phyloP scores from a whole-genome alignment of 2,797 vertebrate species.

The Peromyscus aztecus region DNA sequence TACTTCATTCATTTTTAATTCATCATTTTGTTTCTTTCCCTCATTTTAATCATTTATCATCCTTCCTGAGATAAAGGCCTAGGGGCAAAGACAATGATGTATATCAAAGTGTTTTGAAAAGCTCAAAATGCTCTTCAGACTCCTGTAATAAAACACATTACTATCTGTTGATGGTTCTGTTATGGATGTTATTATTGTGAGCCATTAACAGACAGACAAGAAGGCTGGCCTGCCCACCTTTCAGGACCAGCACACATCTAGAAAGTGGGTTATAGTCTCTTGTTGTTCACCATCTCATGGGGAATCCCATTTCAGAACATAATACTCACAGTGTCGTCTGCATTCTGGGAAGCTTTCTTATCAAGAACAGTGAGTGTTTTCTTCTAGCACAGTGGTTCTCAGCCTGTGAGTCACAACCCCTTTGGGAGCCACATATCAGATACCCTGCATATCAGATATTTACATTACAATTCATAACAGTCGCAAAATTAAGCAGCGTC shows the following conservation, averaged over 20 bases:
- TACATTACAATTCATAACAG: neutral
- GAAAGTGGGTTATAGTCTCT: neutral
- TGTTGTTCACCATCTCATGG: neutral
- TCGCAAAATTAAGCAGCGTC: neutral
- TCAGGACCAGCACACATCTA: neutral
- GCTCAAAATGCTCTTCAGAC: constrained; percentile 64
- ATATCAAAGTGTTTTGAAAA: constrained; percentile 55
- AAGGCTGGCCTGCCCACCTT: neutral
- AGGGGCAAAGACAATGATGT: constrained; percentile 34
- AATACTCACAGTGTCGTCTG: neutral
- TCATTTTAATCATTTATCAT: constrained; percentile 66
- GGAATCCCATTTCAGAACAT: neutral
- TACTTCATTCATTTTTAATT: constrained; percentile 52
- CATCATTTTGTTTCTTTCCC: constrained; percentile 56
- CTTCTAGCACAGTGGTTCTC: neutral
- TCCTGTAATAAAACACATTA: constrained; percentile 49
- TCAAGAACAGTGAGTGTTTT: neutral
- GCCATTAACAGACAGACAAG: neutral
- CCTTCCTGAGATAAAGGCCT: constrained; percentile 27
- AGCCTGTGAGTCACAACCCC: neutral
- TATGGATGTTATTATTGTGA: constrained; percentile 1
- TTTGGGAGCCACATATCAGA: neutral
- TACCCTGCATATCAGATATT: neutral
- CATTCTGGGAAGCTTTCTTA: neutral
- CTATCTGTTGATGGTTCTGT: constrained; percentile 20